Percentiles rank a stretch among this genome's conserved stretches.
Conservation (phyloP, 2,888 invertebrate genomes). For the Drosophila nr. fundita region DNA sequence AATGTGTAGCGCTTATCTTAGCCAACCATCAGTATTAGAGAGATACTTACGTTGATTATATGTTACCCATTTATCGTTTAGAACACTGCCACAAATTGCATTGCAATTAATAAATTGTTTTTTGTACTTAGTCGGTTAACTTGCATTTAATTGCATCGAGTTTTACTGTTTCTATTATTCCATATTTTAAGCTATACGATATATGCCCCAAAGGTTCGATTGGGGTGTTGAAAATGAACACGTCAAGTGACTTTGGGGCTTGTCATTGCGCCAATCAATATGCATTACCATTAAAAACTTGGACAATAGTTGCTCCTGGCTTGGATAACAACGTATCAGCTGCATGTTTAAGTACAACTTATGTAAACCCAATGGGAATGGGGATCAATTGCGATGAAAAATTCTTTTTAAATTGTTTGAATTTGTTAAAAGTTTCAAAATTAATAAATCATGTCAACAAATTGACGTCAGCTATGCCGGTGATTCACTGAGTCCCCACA, state of each 20-base stretch:
- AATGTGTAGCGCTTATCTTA: conserved; percentile 41
- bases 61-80: conserved; percentile 41
- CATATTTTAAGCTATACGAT: background rate
- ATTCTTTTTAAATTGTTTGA: background rate
- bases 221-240: conserved; percentile 25
- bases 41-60: conserved; percentile 59
- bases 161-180: conserved; percentile 14
- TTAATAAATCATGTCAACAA: background rate
- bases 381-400: background rate
- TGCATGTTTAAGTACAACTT: background rate
- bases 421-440: background rate
- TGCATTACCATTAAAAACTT: conserved; percentile 25
- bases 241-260: conserved; percentile 16
- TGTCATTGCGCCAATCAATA: conserved; percentile 26
- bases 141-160: conserved; percentile 24
- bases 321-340: background rate
- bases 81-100: conserved; percentile 43
- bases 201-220: conserved; percentile 12
- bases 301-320: conserved; percentile 12
- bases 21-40: conserved; percentile 19
- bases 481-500: conserved; percentile 17
- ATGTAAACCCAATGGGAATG: background rate
- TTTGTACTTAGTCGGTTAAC: conserved; percentile 30
- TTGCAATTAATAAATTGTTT: conserved; percentile 27
- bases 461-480: conserved; percentile 12